Evolutionary conservation across 2,797 vertebrate genomes (phyloP).

Genomic region (Amazona ochrocephala): DNA sequence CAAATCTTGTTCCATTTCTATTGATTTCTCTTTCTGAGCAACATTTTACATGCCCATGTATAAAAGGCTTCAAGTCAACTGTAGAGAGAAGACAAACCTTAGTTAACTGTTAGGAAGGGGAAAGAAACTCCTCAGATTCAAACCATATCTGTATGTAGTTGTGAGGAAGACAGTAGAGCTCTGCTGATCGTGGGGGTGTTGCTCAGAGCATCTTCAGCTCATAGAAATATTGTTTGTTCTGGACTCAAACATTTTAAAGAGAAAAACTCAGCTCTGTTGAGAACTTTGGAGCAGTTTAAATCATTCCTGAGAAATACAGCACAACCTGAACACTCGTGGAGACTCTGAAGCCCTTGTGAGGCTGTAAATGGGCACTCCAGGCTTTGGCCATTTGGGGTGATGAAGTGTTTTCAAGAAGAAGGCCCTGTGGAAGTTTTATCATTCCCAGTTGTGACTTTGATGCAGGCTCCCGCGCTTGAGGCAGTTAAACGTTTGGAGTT

Average conservation of each 20-base stretch:
- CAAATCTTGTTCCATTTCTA: neutral
- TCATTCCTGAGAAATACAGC: rapidly evolving
- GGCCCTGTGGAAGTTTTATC: neutral
- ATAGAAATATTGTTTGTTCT: neutral
- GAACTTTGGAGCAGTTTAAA: too few relatives aligned
- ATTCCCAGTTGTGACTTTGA: neutral
- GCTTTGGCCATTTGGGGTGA: neutral
- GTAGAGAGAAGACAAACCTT: neutral
- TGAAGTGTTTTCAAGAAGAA: neutral
- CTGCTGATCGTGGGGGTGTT: rapidly evolving
- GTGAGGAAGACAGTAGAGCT: neutral
- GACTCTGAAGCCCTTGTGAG: neutral
- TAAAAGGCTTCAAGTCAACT: neutral
- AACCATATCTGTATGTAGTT: rapidly evolving
- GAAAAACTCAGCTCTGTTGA: rapidly evolving
- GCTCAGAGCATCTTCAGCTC: neutral
- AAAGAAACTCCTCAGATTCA: neutral
- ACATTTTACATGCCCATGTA: neutral
- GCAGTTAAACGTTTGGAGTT: rapidly evolving
- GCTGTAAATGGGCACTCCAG: neutral
- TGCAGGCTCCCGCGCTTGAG: neutral
- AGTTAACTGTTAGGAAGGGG: neutral
- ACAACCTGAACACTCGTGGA: rapidly evolving
- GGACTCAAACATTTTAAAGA: neutral
- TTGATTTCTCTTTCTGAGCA: neutral